Percentiles rank a stretch among this genome's conserved stretches.
Conservation (phyloP, 2,888 invertebrate genomes). For the Leptinotarsa rubiginosa region DNA sequence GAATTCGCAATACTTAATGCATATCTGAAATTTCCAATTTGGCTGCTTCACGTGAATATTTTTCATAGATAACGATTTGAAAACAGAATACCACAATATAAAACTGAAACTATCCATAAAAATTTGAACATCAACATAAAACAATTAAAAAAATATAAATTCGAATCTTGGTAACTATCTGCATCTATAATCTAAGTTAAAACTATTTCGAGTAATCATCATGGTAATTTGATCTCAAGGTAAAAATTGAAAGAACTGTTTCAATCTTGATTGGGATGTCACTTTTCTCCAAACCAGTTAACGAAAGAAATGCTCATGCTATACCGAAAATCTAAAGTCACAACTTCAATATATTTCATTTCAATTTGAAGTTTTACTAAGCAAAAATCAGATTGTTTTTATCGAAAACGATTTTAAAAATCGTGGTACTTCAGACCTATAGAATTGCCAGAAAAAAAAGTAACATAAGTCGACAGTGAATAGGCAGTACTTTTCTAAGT, state of each 20-base stretch:
- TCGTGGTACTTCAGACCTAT: background rate
- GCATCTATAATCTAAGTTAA: background rate
- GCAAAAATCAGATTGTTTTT: too few species aligned
- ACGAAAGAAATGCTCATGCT: background rate
- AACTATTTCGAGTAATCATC: background rate
- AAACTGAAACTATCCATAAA: background rate
- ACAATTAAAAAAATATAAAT: too few species aligned
- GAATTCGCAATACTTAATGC: too few species aligned
- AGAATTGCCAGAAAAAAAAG: background rate
- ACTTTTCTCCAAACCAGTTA: too few species aligned
- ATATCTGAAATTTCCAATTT: too few species aligned
- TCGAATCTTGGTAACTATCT: background rate
- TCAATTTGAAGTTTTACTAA: background rate
- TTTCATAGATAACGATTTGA: background rate
- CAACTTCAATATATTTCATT: background rate
- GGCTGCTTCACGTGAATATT: too few species aligned
- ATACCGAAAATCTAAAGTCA: background rate
- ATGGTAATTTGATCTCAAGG: background rate
- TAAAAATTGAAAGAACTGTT: background rate
- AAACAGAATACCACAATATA: slow-evolving; percentile 4
- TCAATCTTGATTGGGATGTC: too few species aligned
- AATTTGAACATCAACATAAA: background rate
- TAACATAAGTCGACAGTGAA: slow-evolving; percentile 13
- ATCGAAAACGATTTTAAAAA: too few species aligned
- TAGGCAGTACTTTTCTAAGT: slow-evolving; percentile 36